Percentiles rank a stretch among this genome's conserved stretches.
Conservation (phyloP, 2,888 invertebrate genomes). For the Archips crataeganus region DNA sequence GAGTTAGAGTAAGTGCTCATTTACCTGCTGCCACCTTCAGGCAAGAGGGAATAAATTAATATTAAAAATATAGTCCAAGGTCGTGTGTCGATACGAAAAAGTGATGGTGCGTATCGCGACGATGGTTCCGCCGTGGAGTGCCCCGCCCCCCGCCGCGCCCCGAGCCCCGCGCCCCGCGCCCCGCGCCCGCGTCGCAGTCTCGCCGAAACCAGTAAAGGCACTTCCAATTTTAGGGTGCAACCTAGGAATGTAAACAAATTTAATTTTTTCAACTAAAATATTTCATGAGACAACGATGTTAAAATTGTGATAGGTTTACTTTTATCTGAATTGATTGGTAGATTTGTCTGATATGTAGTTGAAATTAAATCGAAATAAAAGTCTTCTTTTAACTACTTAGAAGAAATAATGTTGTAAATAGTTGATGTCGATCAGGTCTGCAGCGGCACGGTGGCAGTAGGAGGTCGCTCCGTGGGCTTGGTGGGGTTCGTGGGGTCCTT, state of each 20-base stretch:
- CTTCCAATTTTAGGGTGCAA: not conserved
- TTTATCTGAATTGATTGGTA: no score
- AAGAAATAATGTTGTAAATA: not conserved
- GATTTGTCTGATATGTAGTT: no score
- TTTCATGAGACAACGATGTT: not conserved
- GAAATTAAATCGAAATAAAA: no score
- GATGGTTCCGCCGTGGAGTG: constrained; percentile 48
- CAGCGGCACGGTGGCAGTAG: not conserved
- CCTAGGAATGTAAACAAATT: not conserved
- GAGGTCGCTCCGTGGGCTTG: not conserved
- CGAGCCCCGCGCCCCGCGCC: no score
- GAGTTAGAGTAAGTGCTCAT: constrained; percentile 1
- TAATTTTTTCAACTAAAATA: not conserved
- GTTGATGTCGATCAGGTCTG: not conserved
- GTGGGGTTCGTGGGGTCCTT: not conserved
- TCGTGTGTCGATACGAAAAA: constrained; percentile 71
- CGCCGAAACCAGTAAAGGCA: not conserved
- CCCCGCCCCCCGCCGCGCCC: constrained; percentile 2
- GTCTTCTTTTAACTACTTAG: no score
- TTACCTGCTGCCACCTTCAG: constrained; percentile 27
- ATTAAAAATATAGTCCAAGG: constrained; percentile 74
- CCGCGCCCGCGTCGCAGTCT: constrained; percentile 1
- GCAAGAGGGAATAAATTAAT: constrained; percentile 61
- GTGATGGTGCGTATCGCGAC: constrained; percentile 70
- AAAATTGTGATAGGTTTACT: not conserved